Percentiles rank a stretch among this genome's conserved stretches.
Evolutionary conservation across 2,797 vertebrate species (phyloP).

Genomic region (Monodelphis domestica): DNA sequence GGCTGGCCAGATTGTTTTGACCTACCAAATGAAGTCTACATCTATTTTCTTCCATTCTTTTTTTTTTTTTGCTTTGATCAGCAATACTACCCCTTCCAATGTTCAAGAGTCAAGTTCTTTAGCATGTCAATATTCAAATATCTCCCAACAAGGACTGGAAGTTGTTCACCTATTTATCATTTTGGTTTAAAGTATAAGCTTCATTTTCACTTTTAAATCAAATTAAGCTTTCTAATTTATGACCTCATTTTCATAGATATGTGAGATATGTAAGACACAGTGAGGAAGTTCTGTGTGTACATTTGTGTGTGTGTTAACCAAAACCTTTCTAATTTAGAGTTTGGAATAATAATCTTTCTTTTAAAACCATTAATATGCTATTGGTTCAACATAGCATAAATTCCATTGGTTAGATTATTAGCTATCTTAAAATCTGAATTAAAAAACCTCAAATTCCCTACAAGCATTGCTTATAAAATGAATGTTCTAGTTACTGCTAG

Average conservation of each 20-base stretch:
- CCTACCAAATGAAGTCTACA: background rate
- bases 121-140: background rate
- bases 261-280: too few relatives aligned
- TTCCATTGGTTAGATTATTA: slow-evolving; percentile 2
- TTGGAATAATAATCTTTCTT: background rate
- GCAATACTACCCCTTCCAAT: background rate
- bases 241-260: background rate
- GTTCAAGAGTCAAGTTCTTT: background rate
- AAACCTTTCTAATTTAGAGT: background rate
- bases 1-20: background rate
- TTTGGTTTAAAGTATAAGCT: slow-evolving; percentile 4
- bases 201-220: slow-evolving; percentile 29
- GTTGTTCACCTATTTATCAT: background rate
- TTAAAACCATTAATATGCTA: background rate
- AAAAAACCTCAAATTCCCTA: background rate
- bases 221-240: slow-evolving; percentile 8
- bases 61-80: background rate
- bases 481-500: background rate
- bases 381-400: background rate
- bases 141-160: background rate
- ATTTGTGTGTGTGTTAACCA: too few relatives aligned
- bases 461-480: background rate
- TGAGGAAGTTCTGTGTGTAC: too few relatives aligned
- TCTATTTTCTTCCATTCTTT: background rate
- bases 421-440: background rate